Evolutionary conservation across 1,140 invertebrate genomes (phyloP).

Genomic region (Diuraphis noxia): DNA sequence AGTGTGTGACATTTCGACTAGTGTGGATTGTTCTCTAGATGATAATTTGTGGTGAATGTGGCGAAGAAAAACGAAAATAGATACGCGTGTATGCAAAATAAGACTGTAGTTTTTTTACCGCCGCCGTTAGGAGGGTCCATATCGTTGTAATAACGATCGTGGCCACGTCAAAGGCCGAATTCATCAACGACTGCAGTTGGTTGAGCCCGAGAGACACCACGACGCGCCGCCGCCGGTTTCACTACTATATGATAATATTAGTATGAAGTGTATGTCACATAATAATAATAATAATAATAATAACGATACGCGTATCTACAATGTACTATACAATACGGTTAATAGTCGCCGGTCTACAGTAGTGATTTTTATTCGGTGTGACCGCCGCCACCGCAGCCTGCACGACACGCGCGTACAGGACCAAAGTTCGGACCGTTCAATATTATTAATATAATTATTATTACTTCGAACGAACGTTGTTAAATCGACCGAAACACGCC

Average conservation of each 20-base stretch:
- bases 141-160: background rate
- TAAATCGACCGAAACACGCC: background rate
- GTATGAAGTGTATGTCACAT: background rate
- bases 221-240: background rate
- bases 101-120: background rate
- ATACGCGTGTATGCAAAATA: background rate
- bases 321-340: background rate
- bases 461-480: background rate
- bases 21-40: background rate
- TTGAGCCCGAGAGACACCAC: background rate
- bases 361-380: conserved; percentile 3
- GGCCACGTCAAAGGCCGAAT: conserved; percentile 41
- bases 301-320: background rate
- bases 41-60: too few species aligned
- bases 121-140: conserved; percentile 17
- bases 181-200: conserved; percentile 34
- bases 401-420: background rate
- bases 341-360: background rate
- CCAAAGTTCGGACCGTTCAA: background rate
- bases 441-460: background rate
- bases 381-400: background rate
- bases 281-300: background rate
- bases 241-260: background rate
- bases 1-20: background rate
- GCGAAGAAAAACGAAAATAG: background rate